Percentiles rank a stretch among this genome's conserved stretches.
phyloP scores from a whole-genome alignment of 2,113 vertebrate genomes.

The Seriola aureovittata region DNA sequence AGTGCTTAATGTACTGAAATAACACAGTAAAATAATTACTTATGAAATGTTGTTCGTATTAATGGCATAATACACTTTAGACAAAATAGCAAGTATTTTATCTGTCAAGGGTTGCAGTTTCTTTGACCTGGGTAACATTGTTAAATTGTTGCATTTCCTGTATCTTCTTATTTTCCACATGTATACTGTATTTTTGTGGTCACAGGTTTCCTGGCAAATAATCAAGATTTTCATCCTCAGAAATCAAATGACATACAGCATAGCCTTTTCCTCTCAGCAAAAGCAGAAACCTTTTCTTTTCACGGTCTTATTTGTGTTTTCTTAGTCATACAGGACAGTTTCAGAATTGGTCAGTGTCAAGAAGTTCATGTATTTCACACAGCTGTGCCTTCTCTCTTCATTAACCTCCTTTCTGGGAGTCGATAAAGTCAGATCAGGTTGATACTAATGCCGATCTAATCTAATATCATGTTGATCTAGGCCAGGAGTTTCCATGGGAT shows the following conservation, averaged over 20 bases:
- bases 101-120: no score
- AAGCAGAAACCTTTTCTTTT: constrained; percentile 19
- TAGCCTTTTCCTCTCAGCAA: constrained; percentile 7
- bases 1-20: neutral
- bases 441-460: neutral
- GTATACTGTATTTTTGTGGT: no score
- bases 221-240: neutral
- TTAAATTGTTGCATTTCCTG: no score
- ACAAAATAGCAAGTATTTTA: no score
- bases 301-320: constrained; percentile 28
- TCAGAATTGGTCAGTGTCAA: constrained; percentile 37
- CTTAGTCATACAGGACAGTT: constrained; percentile 48
- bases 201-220: neutral
- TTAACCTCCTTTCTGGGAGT: neutral
- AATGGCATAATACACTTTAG: neutral
- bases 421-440: neutral
- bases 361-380: constrained; percentile 43
- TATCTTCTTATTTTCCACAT: no score
- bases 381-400: neutral
- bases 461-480: constrained; percentile 12
- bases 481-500: constrained; percentile 44
- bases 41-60: neutral
- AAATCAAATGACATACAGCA: neutral
- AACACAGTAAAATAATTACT: neutral
- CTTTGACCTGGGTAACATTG: no score